phyloP scores from a whole-genome alignment of 2,888 invertebrate genomes.

The Thymelicus lineola region DNA sequence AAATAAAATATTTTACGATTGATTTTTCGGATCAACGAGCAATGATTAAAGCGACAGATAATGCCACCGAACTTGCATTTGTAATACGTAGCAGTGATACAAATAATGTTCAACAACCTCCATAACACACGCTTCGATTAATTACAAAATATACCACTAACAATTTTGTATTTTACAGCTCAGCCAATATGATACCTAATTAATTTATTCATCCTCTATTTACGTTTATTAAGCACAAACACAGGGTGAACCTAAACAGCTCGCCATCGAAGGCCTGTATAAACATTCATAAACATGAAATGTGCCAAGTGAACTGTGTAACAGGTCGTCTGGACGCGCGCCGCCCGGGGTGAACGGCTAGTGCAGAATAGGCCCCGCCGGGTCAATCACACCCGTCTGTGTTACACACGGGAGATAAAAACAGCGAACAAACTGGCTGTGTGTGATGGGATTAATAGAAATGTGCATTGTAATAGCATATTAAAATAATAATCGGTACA shows the following conservation, averaged over 20 bases:
- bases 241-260: conserved; percentile 9
- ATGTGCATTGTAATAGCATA: too few species aligned
- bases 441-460: too few species aligned
- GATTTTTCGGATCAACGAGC: too few species aligned
- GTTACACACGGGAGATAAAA: conserved; percentile 40
- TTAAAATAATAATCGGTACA: too few species aligned
- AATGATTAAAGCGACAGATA: too few species aligned
- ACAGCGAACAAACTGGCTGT: conserved; percentile 26
- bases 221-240: background rate
- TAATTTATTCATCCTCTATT: conserved; percentile 5
- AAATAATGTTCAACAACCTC: too few species aligned
- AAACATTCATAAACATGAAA: conserved; percentile 52
- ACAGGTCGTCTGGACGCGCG: conserved; percentile 72
- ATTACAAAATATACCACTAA: too few species aligned
- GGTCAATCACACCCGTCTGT: conserved; percentile 70
- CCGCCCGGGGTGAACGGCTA: conserved; percentile 72
- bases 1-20: too few species aligned
- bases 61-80: too few species aligned
- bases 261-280: conserved; percentile 42
- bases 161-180: too few species aligned
- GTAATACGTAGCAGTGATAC: too few species aligned
- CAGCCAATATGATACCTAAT: background rate
- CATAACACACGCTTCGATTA: too few species aligned
- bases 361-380: conserved; percentile 58
- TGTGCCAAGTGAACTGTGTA: conserved; percentile 70